Evolutionary conservation across 2,113 vertebrate species (phyloP).

Genomic region (Cryptomyrus ogoouensis): DNA sequence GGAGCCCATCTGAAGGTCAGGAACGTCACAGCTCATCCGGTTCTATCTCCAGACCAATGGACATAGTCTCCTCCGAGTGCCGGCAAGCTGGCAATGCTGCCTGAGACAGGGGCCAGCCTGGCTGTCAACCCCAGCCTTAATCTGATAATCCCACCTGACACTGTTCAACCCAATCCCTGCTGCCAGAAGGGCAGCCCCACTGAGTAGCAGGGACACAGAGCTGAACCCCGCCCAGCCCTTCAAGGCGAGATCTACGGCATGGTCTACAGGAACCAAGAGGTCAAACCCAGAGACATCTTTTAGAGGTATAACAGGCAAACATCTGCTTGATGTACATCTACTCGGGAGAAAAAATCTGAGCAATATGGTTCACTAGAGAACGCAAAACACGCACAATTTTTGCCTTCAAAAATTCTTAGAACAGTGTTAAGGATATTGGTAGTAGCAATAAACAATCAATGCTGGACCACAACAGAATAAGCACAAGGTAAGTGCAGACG

Average conservation of each 20-base stretch:
- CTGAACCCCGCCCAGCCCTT: neutral
- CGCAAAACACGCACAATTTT: neutral
- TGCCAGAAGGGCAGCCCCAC: neutral
- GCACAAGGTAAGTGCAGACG: neutral
- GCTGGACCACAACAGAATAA: neutral
- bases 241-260: neutral
- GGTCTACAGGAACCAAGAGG: neutral
- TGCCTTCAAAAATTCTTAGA: neutral
- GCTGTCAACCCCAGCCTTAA: conserved; percentile 10
- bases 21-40: neutral
- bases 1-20: neutral
- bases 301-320: neutral
- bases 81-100: neutral
- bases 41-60: neutral
- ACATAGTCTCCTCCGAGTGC: neutral
- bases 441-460: neutral
- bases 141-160: conserved; percentile 21
- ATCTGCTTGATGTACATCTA: neutral
- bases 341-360: neutral
- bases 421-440: neutral
- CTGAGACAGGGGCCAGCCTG: neutral
- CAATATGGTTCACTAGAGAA: no score
- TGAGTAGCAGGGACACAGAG: neutral
- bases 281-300: neutral
- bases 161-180: neutral